A percentile compares a stretch with the other conserved stretches of the same genome.
phyloP scores from a whole-genome alignment of 2,888 invertebrate species.

The Eucera pruinosa region DNA sequence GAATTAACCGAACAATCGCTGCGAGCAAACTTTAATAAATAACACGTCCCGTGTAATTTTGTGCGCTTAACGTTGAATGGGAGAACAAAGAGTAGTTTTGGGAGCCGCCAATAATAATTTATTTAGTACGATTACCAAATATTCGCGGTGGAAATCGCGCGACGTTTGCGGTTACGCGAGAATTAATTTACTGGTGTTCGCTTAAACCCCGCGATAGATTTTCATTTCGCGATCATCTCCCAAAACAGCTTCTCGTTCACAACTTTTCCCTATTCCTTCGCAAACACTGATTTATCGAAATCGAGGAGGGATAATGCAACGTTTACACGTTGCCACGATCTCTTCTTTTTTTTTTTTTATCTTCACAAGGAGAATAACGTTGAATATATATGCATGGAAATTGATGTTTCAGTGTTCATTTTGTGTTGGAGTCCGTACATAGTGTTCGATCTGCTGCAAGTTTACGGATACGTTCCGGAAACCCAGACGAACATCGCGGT shows the following conservation, averaged over 20 bases:
- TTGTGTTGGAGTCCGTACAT: constrained; percentile 98
- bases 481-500: constrained; percentile 93
- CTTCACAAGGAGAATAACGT: no score
- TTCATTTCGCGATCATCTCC: background rate
- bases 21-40: no score
- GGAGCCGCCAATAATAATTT: no score
- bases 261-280: background rate
- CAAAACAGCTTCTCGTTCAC: background rate
- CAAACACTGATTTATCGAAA: background rate
- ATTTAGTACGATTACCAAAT: background rate
- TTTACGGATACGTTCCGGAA: constrained; percentile 92
- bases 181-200: background rate
- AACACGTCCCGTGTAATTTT: no score
- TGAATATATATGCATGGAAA: background rate
- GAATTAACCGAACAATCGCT: no score
- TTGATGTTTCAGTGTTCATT: constrained; percentile 91
- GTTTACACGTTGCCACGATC: background rate
- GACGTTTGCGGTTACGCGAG: background rate
- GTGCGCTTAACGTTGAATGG: no score
- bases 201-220: background rate
- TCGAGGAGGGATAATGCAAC: background rate
- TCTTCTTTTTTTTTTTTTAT: no score
- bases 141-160: background rate
- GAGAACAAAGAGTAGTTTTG: no score
- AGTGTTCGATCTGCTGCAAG: constrained; percentile 95